Conservation (phyloP, 2,113 vertebrate species). For the Lepidothrix coronata region DNA sequence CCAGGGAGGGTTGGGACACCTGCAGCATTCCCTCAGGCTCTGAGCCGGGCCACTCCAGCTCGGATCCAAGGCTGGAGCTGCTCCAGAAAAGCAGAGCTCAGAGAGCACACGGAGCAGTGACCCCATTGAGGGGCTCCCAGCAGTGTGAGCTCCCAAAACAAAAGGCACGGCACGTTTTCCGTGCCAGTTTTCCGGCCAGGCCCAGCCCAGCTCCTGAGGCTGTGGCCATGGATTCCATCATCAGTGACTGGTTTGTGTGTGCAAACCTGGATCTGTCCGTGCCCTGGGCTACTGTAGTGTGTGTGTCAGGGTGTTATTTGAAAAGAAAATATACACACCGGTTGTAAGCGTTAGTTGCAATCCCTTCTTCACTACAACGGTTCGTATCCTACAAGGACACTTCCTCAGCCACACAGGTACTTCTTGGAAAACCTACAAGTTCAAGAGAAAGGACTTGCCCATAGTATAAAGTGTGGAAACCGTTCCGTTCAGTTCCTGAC, state of each 20-base stretch:
- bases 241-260: background rate
- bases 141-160: background rate
- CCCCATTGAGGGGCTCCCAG: fast-evolving
- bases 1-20: fast-evolving
- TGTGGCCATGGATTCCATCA: fast-evolving
- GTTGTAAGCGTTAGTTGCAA: constrained; percentile 76
- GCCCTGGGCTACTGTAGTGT: background rate
- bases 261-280: background rate
- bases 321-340: constrained; percentile 78
- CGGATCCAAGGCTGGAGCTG: fast-evolving
- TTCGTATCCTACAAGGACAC: constrained; percentile 79
- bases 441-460: constrained; percentile 85
- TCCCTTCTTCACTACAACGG: constrained; percentile 80
- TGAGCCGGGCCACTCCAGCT: background rate
- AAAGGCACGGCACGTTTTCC: fast-evolving
- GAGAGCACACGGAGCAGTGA: fast-evolving
- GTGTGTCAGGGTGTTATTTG: background rate
- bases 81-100: background rate
- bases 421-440: constrained; percentile 80
- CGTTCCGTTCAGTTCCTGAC: background rate
- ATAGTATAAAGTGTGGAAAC: constrained; percentile 78
- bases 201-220: background rate
- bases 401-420: constrained; percentile 79
- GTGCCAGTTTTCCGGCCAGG: background rate
- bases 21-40: background rate